Conservation (phyloP, 1,140 invertebrate species). For the Cydia strobilella region DNA sequence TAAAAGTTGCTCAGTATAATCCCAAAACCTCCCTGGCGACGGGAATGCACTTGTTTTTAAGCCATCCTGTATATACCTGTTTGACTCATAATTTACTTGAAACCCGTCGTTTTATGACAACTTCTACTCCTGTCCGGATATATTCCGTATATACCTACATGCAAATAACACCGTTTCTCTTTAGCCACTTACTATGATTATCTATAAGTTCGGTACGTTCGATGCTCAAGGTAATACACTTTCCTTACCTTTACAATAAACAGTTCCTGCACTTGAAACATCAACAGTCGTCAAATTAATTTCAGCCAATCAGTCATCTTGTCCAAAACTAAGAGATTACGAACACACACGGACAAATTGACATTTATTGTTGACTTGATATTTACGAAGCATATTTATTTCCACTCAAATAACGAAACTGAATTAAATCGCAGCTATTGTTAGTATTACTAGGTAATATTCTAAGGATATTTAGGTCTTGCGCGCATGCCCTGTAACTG, state of each 20-base stretch:
- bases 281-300: neutral
- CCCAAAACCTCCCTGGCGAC: too few relatives aligned
- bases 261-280: neutral
- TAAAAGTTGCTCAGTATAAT: too few relatives aligned
- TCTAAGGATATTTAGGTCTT: conserved; percentile 7
- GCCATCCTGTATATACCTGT: too few relatives aligned
- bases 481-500: conserved; percentile 16
- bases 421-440: neutral
- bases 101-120: neutral
- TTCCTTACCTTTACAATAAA: neutral
- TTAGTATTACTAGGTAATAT: neutral
- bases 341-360: neutral
- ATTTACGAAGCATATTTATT: neutral
- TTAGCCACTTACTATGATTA: neutral
- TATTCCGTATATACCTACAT: neutral
- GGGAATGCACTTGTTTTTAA: too few relatives aligned
- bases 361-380: neutral
- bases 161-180: conserved; percentile 4
- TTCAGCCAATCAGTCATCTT: neutral
- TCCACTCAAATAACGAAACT: neutral
- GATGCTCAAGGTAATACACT: neutral
- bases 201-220: neutral
- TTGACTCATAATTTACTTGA: neutral
- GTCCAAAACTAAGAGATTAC: neutral
- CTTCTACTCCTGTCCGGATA: neutral